Conservation (phyloP, 2,888 invertebrate genomes). For the Volucella inanis region DNA sequence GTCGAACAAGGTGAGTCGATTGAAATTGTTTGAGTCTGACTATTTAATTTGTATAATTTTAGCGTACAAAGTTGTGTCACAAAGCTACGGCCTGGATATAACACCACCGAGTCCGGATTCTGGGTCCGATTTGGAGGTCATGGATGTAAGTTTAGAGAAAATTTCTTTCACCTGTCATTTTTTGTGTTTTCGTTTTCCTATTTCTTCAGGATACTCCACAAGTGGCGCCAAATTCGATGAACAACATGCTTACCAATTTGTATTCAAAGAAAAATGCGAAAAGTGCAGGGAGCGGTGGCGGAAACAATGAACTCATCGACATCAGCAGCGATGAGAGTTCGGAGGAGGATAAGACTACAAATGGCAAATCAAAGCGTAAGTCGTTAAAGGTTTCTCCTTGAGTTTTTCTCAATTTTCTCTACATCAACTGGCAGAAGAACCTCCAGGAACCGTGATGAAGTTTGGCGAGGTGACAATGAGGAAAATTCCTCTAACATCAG, state of each 20-base stretch:
- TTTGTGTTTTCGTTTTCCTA: conserved; percentile 64
- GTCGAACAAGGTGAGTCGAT: conserved; percentile 86
- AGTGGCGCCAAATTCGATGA: conserved; percentile 79
- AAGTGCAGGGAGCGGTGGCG: conserved; percentile 21
- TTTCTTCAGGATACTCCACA: conserved; percentile 76
- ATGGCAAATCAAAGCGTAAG: conserved; percentile 84
- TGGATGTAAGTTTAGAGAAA: conserved; percentile 78
- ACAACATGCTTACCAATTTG: conserved; percentile 83
- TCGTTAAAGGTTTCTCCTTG: not conserved
- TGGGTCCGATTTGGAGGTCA: conserved; percentile 83
- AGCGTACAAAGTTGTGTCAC: conserved; percentile 89
- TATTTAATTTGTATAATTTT: conserved; percentile 33
- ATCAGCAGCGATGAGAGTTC: conserved; percentile 91
- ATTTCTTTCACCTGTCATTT: not conserved
- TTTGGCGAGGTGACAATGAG: conserved; percentile 73
- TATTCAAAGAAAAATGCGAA: conserved; percentile 81
- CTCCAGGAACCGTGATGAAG: conserved; percentile 35
- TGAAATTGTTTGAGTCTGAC: not conserved
- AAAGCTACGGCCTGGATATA: conserved; percentile 87
- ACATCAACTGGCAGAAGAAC: not conserved
- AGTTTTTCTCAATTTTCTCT: not conserved
- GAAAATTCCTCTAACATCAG: conserved; percentile 78
- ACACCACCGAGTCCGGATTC: conserved; percentile 85
- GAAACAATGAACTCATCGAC: conserved; percentile 87
- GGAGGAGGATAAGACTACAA: conserved; percentile 85